Base-by-base conservation (phyloP, 1,140 invertebrate genomes). In the Trissolcus basalis region DNA sequence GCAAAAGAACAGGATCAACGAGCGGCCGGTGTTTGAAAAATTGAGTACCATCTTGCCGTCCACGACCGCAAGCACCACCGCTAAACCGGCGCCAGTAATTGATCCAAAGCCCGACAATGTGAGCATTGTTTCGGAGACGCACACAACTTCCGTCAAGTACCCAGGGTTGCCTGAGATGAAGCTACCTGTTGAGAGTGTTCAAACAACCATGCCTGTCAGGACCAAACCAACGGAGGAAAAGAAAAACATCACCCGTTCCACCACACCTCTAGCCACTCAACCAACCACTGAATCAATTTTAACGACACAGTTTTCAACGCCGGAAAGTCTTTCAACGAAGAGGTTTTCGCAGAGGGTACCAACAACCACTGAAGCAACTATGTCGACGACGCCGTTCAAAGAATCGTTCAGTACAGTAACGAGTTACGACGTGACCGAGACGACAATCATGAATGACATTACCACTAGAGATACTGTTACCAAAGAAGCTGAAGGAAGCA, bases 1-100 rank as follows among this genome's bases (percentile, higher is more conserved):
- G 47, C 78, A 78, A 14, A 77, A 78, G 4, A 77, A 55, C 16
- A 75, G 68, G 32, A 50, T 77, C 3, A 76, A 79, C 14, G 73
- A 79, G n/a, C 72, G 61, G 12, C 82, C 83, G 0, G 43, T 83
- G 50, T 85, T 81, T 54, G 77, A 84, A 36, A 83, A 77, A 44
- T 4, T 83, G 2, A 84, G 81, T 35, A 83, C 80, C 0, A 82
- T 83, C 49, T 78, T 71, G n/a, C 65, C 78, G 2, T 48, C 64
- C 1, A 35, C 77, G 15, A 67, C 44, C 10, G 44, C 33, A 32
- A 74, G 48, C n/a, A 43, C 35, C 0, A 3, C 4, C 36, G n/a
- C 9, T 0, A 63, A 63, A 43, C 19, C 44, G n/a, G 44, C 14
- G 8, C 49, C 4, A 15, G 51, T 43, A 9, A 9, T 36, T n/a